Evolutionary conservation across 2,888 invertebrate genomes (phyloP), one percentile per base, ranked within the genome.

Genomic region (Sesia bembeciformis): DNA sequence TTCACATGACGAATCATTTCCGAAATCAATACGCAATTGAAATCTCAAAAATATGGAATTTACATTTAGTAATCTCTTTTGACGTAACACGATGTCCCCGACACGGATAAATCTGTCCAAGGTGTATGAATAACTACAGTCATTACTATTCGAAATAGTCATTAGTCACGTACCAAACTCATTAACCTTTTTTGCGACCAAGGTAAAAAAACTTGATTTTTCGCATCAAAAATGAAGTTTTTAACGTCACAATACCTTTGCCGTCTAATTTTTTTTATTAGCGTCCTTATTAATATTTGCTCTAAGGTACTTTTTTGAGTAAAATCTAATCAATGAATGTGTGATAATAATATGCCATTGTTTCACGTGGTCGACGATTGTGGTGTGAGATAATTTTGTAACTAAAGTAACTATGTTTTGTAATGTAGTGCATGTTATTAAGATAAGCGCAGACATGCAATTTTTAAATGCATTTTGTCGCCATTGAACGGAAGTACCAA

Each of bases 331-430:
- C 23, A 2, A 23, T 23, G 23, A 42, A 42, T 42, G 23, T 49
- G 5, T 49, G 38, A 50, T 38, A 38, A 39, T 50, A 39, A 38
- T 50, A 50, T 46, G n/a, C 8, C 7, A 46, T 46, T 46, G 46
- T 46, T 46, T 46, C n/a, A 39, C 50, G 38, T 39, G 42, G 42
- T 42, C 38, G 8, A 7, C 50, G 4, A 59, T 64, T 57, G 59
- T 62, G 57, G 51, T 59, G 56, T 64, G 65, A 57, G 65, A 62
- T 60, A 56, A 56, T 65, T 62, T 54, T 52, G 63, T 60, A 64
- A 65, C 54, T 40, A 42, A 42, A 51, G 46, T 58, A 51, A 46
- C 7, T 52, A 54, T 53, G 56, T 60, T 58, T 61, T 59, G 58
- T 57, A 58, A 56, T 52, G 53, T 53, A 39, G 8, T 40, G 7